A percentile compares a stretch with the other conserved stretches of the same genome.
These are phyloP conservation scores for Apostichopus leukothele DNA, from an alignment of 53 echinoderm and acorn worm genomes.

Conservation along the genomic window DNA sequence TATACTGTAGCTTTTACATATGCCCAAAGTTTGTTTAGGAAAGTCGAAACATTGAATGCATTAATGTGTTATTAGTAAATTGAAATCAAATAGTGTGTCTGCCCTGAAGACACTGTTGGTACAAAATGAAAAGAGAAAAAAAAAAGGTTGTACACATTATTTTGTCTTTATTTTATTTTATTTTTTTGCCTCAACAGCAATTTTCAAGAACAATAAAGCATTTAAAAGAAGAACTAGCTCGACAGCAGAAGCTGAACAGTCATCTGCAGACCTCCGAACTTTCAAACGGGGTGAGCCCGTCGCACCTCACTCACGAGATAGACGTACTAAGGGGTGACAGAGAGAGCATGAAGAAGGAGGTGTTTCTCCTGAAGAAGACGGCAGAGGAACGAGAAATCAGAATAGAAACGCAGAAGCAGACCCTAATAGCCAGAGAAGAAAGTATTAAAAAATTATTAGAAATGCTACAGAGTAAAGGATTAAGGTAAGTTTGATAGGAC, in stretches of 20 bases:
- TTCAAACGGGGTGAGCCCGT: constrained; percentile 56
- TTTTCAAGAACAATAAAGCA: constrained; percentile 80
- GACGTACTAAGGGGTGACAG: constrained; percentile 69
- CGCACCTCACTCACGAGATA: constrained; percentile 66
- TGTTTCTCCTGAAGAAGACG: constrained; percentile 92
- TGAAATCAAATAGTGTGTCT: too few relatives aligned
- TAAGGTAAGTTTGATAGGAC: constrained; percentile 30
- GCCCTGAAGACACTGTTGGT: too few relatives aligned
- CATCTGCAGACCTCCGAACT: constrained; percentile 74
- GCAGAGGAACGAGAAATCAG: constrained; percentile 95
- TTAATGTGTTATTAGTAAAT: too few relatives aligned
- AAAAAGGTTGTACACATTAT: not conserved
- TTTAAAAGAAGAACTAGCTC: constrained; percentile 81
- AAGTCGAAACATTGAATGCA: too few relatives aligned
- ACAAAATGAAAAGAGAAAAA: not conserved
- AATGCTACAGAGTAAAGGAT: constrained; percentile 98
- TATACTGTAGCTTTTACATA: too few relatives aligned
- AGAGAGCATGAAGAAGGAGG: constrained; percentile 77
- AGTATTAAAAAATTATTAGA: constrained; percentile 95
- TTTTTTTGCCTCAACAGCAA: constrained; percentile 54
- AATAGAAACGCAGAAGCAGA: constrained; percentile 98
- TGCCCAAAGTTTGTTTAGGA: too few relatives aligned
- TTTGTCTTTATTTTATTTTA: not conserved
- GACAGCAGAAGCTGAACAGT: constrained; percentile 69
- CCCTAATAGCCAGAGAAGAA: constrained; percentile 87